These are phyloP conservation scores for Sebastes glaucus DNA, from an alignment of 2,797 vertebrate genomes.

Conservation along the genomic window DNA sequence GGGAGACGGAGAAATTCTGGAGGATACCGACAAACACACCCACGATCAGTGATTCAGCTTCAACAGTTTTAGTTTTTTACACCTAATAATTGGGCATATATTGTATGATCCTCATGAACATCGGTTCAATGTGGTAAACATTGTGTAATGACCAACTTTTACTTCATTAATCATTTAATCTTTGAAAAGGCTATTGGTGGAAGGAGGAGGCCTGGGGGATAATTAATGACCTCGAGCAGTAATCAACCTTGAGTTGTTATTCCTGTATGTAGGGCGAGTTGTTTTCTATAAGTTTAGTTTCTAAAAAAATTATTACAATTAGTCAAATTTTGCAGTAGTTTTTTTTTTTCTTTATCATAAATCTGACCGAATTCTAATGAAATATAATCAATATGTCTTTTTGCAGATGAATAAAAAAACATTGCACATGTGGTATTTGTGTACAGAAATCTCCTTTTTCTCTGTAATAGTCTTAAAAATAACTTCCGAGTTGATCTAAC, in stretches of 20 bases:
- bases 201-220: not conserved
- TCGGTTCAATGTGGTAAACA: not conserved
- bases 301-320: not conserved
- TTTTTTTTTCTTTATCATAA: not conserved
- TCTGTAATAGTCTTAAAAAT: not conserved
- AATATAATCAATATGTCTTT: not conserved
- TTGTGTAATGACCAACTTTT: not conserved
- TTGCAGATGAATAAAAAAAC: too few relatives aligned
- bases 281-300: not conserved
- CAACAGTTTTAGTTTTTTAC: not conserved
- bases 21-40: not conserved
- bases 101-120: not conserved
- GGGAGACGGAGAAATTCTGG: constrained; percentile 69
- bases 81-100: not conserved
- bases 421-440: not conserved
- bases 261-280: not conserved
- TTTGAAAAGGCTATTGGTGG: not conserved
- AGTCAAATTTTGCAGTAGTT: not conserved
- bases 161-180: not conserved
- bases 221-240: constrained; percentile 14
- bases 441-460: not conserved
- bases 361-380: not conserved
- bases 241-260: not conserved
- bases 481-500: not conserved
- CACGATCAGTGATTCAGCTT: not conserved